These are phyloP conservation scores for Melanerpes formicivorus DNA, from an alignment of 2,113 vertebrate species.

Conservation along the genomic window DNA sequence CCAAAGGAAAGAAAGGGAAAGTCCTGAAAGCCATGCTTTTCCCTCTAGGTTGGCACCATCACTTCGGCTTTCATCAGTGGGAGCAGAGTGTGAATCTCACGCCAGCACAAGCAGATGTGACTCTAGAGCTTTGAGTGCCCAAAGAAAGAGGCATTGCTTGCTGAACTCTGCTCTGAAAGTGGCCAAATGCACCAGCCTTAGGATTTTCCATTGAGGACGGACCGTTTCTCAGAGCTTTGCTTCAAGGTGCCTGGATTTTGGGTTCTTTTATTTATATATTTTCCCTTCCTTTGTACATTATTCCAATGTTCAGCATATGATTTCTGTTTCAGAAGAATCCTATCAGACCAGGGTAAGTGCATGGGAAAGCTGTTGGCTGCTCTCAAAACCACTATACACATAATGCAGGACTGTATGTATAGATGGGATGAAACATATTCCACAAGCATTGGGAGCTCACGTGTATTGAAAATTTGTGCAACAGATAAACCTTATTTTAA, in stretches of 20 bases:
- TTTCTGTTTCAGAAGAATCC: constrained; percentile 38
- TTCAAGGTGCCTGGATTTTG: constrained; percentile 31
- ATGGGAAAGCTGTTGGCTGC: neutral
- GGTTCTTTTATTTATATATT: neutral
- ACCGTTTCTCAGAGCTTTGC: neutral
- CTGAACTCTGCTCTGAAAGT: neutral
- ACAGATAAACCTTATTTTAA: constrained; percentile 28
- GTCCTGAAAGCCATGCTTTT: neutral
- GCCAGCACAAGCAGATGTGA: constrained; percentile 30
- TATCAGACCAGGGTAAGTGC: constrained; percentile 54
- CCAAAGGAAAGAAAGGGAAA: neutral
- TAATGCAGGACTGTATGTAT: neutral
- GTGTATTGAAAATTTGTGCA: neutral
- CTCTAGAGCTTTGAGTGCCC: constrained; percentile 40
- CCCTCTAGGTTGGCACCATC: neutral
- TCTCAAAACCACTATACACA: neutral
- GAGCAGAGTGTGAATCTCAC: neutral
- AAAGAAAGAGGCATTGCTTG: neutral
- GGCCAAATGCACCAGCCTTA: neutral
- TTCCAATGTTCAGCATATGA: constrained; percentile 16
- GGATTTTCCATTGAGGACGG: neutral
- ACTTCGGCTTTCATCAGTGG: neutral
- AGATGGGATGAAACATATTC: constrained; percentile 24
- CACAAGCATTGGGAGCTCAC: neutral
- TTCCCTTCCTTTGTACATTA: constrained; percentile 37